Evolutionary conservation across 2,113 vertebrate genomes (phyloP).

Genomic region (Puntigrus tetrazona): DNA sequence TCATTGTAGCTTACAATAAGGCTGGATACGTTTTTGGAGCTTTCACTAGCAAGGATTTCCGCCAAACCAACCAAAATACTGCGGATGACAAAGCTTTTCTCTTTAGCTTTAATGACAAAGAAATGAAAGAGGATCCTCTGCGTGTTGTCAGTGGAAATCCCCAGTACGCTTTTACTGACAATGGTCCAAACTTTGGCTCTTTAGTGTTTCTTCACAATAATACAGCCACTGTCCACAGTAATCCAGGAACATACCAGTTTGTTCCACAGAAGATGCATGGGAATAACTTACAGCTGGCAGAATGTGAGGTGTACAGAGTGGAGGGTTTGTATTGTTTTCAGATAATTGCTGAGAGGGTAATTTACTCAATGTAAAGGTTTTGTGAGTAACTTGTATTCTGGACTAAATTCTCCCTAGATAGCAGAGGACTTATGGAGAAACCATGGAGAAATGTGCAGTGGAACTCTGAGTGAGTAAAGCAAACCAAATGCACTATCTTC

Average conservation of each 20-base stretch:
- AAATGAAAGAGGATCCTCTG: slow-evolving; percentile 22
- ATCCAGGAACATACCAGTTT: slow-evolving; percentile 56
- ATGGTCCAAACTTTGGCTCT: slow-evolving; percentile 62
- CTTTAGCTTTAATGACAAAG: slow-evolving; percentile 60
- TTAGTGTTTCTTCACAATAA: slow-evolving; percentile 44
- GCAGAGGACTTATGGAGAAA: slow-evolving; percentile 57
- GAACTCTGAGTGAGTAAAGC: slow-evolving; percentile 61
- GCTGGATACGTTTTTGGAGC: slow-evolving; percentile 69
- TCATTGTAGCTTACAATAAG: slow-evolving; percentile 67
- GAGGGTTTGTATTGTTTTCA: slow-evolving; percentile 59
- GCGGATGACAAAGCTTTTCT: slow-evolving; percentile 67
- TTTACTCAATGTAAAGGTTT: not conserved
- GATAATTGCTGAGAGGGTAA: not conserved
- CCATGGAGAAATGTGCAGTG: slow-evolving; percentile 69
- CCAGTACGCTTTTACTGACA: slow-evolving; percentile 12
- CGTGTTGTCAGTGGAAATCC: not conserved
- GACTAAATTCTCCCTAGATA: slow-evolving; percentile 45
- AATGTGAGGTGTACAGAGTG: slow-evolving; percentile 70
- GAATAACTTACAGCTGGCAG: slow-evolving; percentile 58
- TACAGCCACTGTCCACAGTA: not conserved
- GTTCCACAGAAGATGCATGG: slow-evolving; percentile 61
- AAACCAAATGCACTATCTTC: not conserved
- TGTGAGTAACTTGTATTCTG: not conserved
- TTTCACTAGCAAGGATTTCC: slow-evolving; percentile 58
- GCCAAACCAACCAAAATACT: slow-evolving; percentile 48